Conservation (phyloP, 2,888 invertebrate species). For the Abscondita cerata region DNA sequence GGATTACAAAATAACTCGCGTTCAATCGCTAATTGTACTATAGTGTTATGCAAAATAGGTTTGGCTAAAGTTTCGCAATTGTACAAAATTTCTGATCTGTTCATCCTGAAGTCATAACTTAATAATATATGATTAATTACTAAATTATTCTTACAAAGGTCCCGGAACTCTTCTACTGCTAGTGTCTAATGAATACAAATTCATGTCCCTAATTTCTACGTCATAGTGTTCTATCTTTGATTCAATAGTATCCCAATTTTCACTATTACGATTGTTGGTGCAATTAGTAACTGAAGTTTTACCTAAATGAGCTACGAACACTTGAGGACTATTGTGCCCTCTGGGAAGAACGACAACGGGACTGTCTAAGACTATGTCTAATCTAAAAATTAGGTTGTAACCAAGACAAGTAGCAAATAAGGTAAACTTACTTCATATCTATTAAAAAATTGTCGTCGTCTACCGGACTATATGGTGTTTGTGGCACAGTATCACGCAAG, state of each 20-base stretch:
- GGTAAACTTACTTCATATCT: constrained; percentile 47
- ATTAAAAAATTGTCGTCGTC: constrained; percentile 52
- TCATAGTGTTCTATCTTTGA: constrained; percentile 61
- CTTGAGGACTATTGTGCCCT: constrained; percentile 77
- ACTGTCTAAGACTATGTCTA: constrained; percentile 85
- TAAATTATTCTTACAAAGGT: constrained; percentile 40
- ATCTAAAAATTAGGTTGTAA: constrained; percentile 57
- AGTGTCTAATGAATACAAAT: constrained; percentile 80
- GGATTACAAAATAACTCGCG: constrained; percentile 48
- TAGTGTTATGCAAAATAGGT: constrained; percentile 89
- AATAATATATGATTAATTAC: background rate
- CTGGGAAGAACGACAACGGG: constrained; percentile 91
- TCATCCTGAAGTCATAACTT: constrained; percentile 54
- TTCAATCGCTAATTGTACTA: constrained; percentile 69
- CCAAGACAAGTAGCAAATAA: too few relatives aligned
- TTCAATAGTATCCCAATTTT: constrained; percentile 42
- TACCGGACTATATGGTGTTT: constrained; percentile 57
- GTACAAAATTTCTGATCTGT: constrained; percentile 72
- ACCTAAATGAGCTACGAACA: constrained; percentile 91
- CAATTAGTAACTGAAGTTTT: constrained; percentile 73
- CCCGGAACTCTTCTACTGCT: constrained; percentile 57
- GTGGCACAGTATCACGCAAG: constrained; percentile 54
- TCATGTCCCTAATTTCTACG: constrained; percentile 85
- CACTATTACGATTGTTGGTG: constrained; percentile 43
- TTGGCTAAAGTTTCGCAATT: constrained; percentile 76